These are phyloP conservation scores for Pachyuromys duprasi DNA, from an alignment of 2,797 vertebrate species.

Conservation along the genomic window DNA sequence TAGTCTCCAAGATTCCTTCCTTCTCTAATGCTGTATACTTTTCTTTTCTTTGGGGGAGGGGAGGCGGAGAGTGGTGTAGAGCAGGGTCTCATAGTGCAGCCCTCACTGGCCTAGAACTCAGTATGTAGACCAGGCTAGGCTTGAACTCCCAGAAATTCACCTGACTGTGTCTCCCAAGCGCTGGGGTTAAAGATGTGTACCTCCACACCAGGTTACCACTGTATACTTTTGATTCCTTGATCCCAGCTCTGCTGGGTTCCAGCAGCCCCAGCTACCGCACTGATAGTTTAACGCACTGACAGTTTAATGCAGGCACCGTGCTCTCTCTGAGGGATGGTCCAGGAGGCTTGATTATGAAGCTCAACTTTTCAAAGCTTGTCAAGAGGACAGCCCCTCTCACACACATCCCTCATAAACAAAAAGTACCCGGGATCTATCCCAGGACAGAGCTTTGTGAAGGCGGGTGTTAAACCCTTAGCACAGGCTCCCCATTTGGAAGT, in stretches of 20 bases:
- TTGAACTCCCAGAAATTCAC: not conserved
- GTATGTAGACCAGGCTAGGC: not conserved
- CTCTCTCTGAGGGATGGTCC: not conserved
- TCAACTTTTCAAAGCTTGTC: conserved; percentile 37
- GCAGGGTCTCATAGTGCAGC: no score
- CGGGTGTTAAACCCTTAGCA: not conserved
- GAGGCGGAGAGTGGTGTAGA: no score
- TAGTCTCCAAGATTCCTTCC: conserved; percentile 52
- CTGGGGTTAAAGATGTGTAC: not conserved
- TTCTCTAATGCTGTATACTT: conserved; percentile 32
- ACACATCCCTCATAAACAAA: not conserved
- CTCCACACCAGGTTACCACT: not conserved
- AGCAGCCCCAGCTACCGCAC: not conserved
- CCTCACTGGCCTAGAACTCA: not conserved
- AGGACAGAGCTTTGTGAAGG: not conserved
- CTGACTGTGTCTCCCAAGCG: not conserved
- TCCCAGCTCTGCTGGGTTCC: not conserved
- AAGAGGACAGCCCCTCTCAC: not conserved
- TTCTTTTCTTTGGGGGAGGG: no score
- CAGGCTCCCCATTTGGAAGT: not conserved
- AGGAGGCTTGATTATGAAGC: not conserved
- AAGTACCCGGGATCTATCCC: conserved; percentile 20
- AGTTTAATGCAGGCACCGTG: not conserved
- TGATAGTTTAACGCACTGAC: not conserved
- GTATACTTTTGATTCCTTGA: not conserved